Base-by-base conservation (phyloP, 2,113 vertebrate genomes). In the Limanda limanda region DNA sequence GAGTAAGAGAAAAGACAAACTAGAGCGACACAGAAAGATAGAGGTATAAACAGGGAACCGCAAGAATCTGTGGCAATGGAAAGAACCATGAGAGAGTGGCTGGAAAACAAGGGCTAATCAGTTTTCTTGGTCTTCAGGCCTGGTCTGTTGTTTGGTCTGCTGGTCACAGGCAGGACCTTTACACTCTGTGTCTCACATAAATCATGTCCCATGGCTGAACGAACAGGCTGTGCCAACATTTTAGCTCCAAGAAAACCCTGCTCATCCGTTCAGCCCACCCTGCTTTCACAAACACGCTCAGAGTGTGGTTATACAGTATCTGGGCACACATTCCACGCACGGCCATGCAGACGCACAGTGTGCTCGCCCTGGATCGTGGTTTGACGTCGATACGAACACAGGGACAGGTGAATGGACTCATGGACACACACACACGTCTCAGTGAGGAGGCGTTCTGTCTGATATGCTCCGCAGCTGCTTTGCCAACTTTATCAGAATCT, bases 111-210 rank as follows among this genome's bases (percentile, higher is more conserved):
- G 71, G 77, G 48, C 82, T 87, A 86, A 91, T 85, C 81, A 67
- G 78, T 85, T 86, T 83, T 68, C 69, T 52, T 78, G 76, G 69
- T 81, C 80, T 81, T 79, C 74, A 60, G 71, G 31, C 71, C 79
- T 55, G 67, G 68, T 57, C 56, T 74, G 77, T 71, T 81, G 74
- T 78, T 79, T 86, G 85, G 91, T 91, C 88, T 81, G 84, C 88
- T 90, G 84, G 86, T 90, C 88, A 86, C 87, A 88, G 66, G 82
- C 88, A 87, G 90, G 88, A 87, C 87, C 89, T 92, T 94, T 91
- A 90, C 83, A 82, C 88, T 81, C 68, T 60, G 60, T 74, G 80
- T 90, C 85, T 86, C 64, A 91, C 91, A 93, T 94, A 93, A 94
- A 93, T 94, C 92, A 92, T 82, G 86, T 90, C 84, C 78, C 86